phyloP scores from a whole-genome alignment of 2,113 vertebrate genomes.

The Rhabdornis inornatus region DNA sequence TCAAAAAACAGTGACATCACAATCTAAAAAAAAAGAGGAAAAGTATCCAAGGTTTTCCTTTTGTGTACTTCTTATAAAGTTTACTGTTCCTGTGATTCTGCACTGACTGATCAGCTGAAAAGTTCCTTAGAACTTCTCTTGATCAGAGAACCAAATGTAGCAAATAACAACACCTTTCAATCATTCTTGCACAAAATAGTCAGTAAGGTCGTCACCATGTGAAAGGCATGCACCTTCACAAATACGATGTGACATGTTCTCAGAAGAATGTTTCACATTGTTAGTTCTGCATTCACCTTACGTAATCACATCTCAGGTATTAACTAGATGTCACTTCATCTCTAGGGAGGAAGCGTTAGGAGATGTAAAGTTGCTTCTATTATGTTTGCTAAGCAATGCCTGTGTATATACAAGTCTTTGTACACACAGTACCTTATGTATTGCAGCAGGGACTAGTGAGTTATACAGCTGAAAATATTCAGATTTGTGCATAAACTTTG shows the following conservation, averaged over 20 bases:
- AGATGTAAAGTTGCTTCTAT: background rate
- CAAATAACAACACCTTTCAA: conserved; percentile 53
- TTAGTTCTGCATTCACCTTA: conserved; percentile 39
- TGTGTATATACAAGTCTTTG: background rate
- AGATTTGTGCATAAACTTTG: background rate
- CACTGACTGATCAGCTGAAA: background rate
- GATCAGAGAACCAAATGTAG: conserved; percentile 35
- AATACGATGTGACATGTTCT: conserved; percentile 4
- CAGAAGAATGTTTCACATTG: conserved; percentile 18
- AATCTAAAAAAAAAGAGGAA: background rate
- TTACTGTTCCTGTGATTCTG: background rate
- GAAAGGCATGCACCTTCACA: conserved; percentile 36
- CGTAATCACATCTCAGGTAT: conserved; percentile 17
- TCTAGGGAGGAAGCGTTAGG: background rate
- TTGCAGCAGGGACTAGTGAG: background rate
- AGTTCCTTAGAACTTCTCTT: background rate
- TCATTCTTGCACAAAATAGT: conserved; percentile 12
- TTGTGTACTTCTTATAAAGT: background rate
- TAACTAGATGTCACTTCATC: conserved; percentile 24
- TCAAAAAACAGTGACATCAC: background rate
- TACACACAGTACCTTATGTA: background rate
- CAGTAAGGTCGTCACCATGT: conserved; percentile 19
- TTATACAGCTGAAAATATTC: background rate
- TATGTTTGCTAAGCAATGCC: background rate
- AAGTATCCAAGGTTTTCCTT: background rate